Conservation (phyloP, 2,113 vertebrate species). For the Pithys albifrons region DNA sequence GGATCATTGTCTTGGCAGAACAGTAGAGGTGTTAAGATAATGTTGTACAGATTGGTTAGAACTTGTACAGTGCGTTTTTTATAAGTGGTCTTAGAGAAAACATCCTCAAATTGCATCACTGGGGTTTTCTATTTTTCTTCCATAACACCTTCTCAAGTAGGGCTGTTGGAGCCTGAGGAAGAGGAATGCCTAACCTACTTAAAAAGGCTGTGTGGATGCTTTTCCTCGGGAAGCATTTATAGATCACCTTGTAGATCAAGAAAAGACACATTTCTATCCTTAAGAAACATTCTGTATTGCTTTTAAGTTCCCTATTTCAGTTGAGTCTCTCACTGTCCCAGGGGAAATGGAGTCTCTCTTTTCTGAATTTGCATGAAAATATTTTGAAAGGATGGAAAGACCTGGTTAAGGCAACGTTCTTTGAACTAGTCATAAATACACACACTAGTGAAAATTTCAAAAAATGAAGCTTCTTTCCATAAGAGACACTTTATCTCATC, state of each 20-base stretch:
- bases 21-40: background rate
- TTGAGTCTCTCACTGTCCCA: background rate
- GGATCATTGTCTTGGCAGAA: background rate
- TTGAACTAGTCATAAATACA: background rate
- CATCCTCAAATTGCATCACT: background rate
- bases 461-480: background rate
- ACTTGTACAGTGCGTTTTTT: background rate
- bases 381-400: conserved; percentile 24
- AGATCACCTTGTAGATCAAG: conserved; percentile 17
- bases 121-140: background rate
- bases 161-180: background rate
- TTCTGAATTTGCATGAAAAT: conserved; percentile 37
- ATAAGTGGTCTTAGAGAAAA: background rate
- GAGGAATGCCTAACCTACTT: conserved; percentile 15
- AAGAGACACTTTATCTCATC: background rate
- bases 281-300: background rate
- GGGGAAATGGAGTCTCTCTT: conserved; percentile 2
- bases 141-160: background rate
- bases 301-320: background rate
- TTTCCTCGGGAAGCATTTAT: background rate
- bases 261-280: background rate
- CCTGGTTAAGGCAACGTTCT: background rate
- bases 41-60: background rate
- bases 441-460: background rate
- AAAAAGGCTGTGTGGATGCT: background rate